phyloP scores from a whole-genome alignment of 37 sponge, comb jelly and placozoan species.

The Aphrocallistes beatrix region DNA sequence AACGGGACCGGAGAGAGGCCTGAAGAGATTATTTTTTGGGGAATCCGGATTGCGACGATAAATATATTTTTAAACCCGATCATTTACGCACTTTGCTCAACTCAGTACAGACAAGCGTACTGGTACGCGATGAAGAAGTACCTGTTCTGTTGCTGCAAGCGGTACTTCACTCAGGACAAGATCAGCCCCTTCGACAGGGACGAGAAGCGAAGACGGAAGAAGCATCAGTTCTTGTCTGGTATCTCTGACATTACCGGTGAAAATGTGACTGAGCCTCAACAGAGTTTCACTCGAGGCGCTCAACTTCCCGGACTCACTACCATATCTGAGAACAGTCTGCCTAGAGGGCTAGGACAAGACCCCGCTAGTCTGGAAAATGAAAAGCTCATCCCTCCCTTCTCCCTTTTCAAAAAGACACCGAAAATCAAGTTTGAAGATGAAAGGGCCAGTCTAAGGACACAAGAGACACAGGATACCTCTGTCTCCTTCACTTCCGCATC shows the following conservation, averaged over 20 bases:
- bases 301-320: background rate
- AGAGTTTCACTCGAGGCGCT: background rate
- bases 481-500: background rate
- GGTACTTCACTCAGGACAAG: background rate
- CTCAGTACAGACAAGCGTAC: constrained; percentile 57
- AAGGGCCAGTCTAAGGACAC: background rate
- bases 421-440: background rate
- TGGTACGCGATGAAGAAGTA: constrained; percentile 2
- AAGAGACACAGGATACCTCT: background rate
- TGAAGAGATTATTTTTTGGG: constrained; percentile 44
- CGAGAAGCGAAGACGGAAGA: constrained; percentile 9
- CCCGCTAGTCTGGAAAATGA: background rate
- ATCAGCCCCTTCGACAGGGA: constrained; percentile 10
- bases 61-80: constrained; percentile 50
- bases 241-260: background rate
- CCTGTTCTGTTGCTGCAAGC: background rate
- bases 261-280: background rate
- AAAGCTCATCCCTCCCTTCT: background rate
- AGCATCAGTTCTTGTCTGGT: background rate
- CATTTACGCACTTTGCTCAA: constrained; percentile 51
- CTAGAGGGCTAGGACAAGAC: background rate
- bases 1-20: background rate
- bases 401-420: background rate
- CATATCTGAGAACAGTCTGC: background rate
- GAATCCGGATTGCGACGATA: constrained; percentile 46